Evolutionary conservation across 2,888 invertebrate species (phyloP), one percentile per base, ranked within the genome.

Genomic region (Amphiduros pacificus): DNA sequence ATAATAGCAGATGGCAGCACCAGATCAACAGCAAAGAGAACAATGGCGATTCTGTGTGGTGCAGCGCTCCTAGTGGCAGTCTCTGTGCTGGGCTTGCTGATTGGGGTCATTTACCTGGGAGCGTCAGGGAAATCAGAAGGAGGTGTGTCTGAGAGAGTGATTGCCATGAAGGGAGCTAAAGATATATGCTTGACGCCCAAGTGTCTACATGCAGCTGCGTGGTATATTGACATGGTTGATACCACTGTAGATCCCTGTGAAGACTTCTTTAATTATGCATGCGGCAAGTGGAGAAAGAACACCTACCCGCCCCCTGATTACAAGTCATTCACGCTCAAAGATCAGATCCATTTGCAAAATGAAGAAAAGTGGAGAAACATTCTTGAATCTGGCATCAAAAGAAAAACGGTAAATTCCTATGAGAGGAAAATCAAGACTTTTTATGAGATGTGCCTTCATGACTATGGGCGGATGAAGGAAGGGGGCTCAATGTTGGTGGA

Each of bases 251-350:
- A 71, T 54, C 85, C 85, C 5, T 87, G 87, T 73, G 75, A 80
- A 6, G 79, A 85, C 70, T 83, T 86, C 72, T 84, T 85, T 82
- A 76, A 78, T 29, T 86, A 84, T 74, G 81, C 86, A 1, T 87
- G 87, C 70, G 85, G 85, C 2, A 81, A 83, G 26, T 87, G 86
- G 86, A 70, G 85, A 24, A 70, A 76, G 44, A 75, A 77, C 22
- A 78, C 84, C 68, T 75, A 81, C 1, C 74, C 85, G 49, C 85
- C 86, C 1, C 75, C 79, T 24, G 84, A 84, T 53, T 77, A 80
- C 56, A 81, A 82, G 56, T 77, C 82, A 22, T 32, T 60, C 51
- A 86, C 85, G 85, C 83, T 84, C 69, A 75, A 82, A 40, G 77
- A 79, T 51, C 78, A 84, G 63, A 76, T 83, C 60, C 68, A 84